Base-by-base conservation (phyloP, 2,797 vertebrate species). In the Thamnophis elegans region DNA sequence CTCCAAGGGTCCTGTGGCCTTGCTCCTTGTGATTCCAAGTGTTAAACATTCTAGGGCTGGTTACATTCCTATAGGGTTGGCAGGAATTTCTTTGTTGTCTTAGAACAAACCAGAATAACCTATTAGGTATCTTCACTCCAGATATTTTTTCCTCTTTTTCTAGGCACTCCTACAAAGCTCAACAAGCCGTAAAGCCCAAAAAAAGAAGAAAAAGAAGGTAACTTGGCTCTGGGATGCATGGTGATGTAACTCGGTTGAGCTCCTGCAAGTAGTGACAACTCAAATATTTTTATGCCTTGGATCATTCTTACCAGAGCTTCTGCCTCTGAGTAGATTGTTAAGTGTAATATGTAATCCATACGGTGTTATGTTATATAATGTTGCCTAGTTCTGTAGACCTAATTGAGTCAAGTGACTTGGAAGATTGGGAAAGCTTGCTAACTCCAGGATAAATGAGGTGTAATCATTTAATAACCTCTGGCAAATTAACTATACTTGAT, bases 131-230 rank as follows among this genome's bases (percentile, higher is more conserved):
- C 26, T 65, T 32, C 89, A 13, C 89, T 93, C 0, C 42, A 13
- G 54, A 91, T 25, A 1, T 1, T n/a, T 88, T 60, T 32, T 9
- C 26, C 73, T 93, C 90, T 91, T 1, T 56, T 93, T 91, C 8
- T 65, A 99, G 99, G 98, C 98, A 95, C 98, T 99, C 93, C 98
- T 99, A 95, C 99, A 99, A 94, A 99, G 99, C 97, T 99, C 99
- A 58, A 98, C 99, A 94, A 99, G 99, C 97, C 97, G 99, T 87
- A 99, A 99, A 98, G 98, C 99, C 55, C 99, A 99, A 96, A 99
- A 99, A 98, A 99, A 99, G 97, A 99, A 99, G 98, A 99, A 99
- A 98, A 99, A 99, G 98, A 99, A 99, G 99, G 99, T 99, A 93
- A 89, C 87, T 95, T 58, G 14, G 10, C 12, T 0, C 22, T 13